Evolutionary conservation across 1,140 invertebrate genomes (phyloP), one percentile per base, ranked within the genome.

Genomic region (Euura lappo): DNA sequence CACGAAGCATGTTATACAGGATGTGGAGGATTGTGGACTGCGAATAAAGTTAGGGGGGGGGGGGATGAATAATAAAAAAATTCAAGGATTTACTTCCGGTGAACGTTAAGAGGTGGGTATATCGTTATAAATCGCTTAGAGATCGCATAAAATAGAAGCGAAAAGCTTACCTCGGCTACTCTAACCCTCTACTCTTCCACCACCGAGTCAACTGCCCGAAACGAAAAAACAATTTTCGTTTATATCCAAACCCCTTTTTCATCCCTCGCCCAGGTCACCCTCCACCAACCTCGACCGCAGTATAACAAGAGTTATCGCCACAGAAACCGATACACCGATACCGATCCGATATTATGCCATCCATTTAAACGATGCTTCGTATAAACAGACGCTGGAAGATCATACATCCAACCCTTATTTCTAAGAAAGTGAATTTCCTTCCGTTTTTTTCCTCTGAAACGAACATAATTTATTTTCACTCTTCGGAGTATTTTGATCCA

Each of bases 221-320:
- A 68, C 66, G 8, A 68, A 68, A 28, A 68, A 68, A 68, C 66
- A 68, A 68, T 68, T 68, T 68, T 68, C 66, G 66, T 68, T 68
- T 68, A 68, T 68, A 60, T n/a, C 66, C 66, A 42, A 8, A 68
- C 66, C 28, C 1, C 60, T 13, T 3, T 68, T 28, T 28, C 4
- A 68, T 42, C 66, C 66, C 66, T 68, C 51, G 44, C 44, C 8
- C 13, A 44, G 4, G 8, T 64, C 28, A 28, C 28, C 28, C 28
- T 28, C 28, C 28, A 64, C 60, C 8, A 13, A 13, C 8, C 13
- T 28, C 66, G 3, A 68, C 66, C 66, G 11, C 66, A 4, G 1
- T 68, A 44, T 42, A 68, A 68, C 8, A 42, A 28, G 66, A 42
- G 13, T 42, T 28, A 68, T 28, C 6, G 44, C 66, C 13, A 42